Conservation (phyloP, 2,113 vertebrate species). For the Agapornis roseicollis region DNA sequence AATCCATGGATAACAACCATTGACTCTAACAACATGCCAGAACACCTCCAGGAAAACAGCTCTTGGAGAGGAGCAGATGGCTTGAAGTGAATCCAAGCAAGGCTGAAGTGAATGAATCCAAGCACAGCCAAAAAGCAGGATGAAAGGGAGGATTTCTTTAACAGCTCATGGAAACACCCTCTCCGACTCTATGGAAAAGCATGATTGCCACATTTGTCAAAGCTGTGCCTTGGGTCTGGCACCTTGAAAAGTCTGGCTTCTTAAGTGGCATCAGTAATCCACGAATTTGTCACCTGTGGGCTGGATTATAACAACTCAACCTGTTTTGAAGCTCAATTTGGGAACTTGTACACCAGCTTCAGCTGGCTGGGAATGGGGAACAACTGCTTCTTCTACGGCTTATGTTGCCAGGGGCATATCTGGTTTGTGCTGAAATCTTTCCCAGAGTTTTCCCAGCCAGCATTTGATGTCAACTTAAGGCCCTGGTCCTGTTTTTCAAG, state of each 20-base stretch:
- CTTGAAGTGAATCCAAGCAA: slow-evolving; percentile 41
- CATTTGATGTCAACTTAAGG: slow-evolving; percentile 3
- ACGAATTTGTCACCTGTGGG: slow-evolving; percentile 42
- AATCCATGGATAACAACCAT: background rate
- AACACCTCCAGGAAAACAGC: slow-evolving; percentile 9
- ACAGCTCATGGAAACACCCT: background rate
- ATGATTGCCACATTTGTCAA: background rate
- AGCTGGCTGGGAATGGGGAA: slow-evolving; percentile 17
- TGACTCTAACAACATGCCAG: background rate
- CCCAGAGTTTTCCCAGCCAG: background rate
- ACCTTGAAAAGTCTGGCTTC: slow-evolving; percentile 33
- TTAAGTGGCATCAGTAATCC: slow-evolving; percentile 16
- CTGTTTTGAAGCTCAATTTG: background rate
- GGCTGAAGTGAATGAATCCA: slow-evolving; percentile 34
- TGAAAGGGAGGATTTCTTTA: slow-evolving; percentile 9
- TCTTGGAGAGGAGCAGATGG: slow-evolving; percentile 56
- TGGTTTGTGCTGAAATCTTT: background rate
- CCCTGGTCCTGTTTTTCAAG: slow-evolving; percentile 4
- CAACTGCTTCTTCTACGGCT: background rate
- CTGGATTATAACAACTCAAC: slow-evolving; percentile 32
- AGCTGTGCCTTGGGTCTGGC: slow-evolving; percentile 37
- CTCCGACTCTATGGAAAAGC: background rate
- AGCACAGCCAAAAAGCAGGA: background rate
- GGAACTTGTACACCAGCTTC: background rate
- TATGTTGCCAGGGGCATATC: background rate